These are phyloP conservation scores for Tuberolachnus salignus DNA, from an alignment of 2,888 invertebrate genomes.

Conservation along the genomic window DNA sequence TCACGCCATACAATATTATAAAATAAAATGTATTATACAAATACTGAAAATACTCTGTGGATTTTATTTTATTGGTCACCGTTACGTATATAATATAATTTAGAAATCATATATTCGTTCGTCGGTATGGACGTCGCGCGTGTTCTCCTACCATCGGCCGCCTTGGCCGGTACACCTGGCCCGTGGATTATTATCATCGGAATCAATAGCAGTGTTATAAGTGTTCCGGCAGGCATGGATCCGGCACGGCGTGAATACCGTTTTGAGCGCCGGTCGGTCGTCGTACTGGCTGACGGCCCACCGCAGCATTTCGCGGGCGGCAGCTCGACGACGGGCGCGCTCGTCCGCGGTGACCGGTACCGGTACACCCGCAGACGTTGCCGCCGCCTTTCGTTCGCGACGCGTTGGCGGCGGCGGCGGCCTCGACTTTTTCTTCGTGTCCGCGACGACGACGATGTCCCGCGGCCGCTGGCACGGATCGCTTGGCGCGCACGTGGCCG, in stretches of 20 bases:
- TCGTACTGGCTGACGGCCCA: background rate
- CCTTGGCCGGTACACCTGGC: too few relatives aligned
- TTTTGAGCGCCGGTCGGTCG: background rate
- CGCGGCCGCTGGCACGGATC: background rate
- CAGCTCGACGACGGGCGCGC: background rate
- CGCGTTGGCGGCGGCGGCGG: background rate
- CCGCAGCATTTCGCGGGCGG: background rate
- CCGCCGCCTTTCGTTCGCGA: background rate
- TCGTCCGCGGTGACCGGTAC: background rate
- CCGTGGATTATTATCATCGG: too few relatives aligned
- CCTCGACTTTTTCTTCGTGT: background rate
- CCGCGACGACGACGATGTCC: too few relatives aligned
- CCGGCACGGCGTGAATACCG: background rate
- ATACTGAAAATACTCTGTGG: too few relatives aligned
- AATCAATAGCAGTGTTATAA: too few relatives aligned
- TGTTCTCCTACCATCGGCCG: too few relatives aligned
- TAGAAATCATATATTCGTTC: too few relatives aligned
- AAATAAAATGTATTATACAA: too few relatives aligned
- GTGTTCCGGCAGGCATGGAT: background rate
- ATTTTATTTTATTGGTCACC: too few relatives aligned
- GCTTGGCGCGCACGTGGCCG: background rate
- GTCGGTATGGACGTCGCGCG: too few relatives aligned
- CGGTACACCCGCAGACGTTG: background rate
- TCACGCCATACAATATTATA: too few relatives aligned
- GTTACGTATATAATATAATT: too few relatives aligned